phyloP scores from a whole-genome alignment of 2,888 invertebrate genomes.

The Macrophya annulata region DNA sequence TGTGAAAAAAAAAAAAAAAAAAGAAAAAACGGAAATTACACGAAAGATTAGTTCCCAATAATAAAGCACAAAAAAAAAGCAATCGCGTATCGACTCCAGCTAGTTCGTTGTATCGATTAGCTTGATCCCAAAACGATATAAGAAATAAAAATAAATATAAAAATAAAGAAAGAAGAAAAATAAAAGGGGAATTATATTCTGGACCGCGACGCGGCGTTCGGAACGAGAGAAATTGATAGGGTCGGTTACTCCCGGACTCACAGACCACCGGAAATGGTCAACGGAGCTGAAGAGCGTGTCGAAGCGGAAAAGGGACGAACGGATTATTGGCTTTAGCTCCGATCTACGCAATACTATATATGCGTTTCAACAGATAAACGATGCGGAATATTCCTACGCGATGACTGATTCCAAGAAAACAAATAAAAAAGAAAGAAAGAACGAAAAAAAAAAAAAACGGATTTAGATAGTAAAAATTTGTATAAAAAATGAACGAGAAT shows the following conservation, averaged over 20 bases:
- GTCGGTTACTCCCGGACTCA: constrained; percentile 29
- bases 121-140: constrained; percentile 2
- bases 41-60: constrained; percentile 25
- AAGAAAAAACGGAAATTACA: constrained; percentile 46
- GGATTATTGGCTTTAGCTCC: constrained; percentile 21
- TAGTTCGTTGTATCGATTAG: constrained; percentile 17
- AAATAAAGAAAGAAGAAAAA: background rate
- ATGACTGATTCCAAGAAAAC: background rate
- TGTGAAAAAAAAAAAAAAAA: too few relatives aligned
- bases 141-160: background rate
- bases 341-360: constrained; percentile 1
- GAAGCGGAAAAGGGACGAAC: constrained; percentile 27
- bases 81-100: constrained; percentile 13
- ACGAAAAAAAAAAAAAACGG: background rate
- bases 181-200: background rate
- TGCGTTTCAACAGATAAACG: background rate
- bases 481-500: background rate
- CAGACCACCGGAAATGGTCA: constrained; percentile 41
- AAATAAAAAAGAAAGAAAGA: background rate
- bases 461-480: background rate
- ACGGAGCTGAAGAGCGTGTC: constrained; percentile 35
- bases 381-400: background rate
- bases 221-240: constrained; percentile 42
- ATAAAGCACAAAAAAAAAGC: background rate
- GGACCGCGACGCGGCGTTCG: background rate